Evolutionary conservation across 2,888 invertebrate genomes (phyloP).

Genomic region (Apomyelois bistriatella): DNA sequence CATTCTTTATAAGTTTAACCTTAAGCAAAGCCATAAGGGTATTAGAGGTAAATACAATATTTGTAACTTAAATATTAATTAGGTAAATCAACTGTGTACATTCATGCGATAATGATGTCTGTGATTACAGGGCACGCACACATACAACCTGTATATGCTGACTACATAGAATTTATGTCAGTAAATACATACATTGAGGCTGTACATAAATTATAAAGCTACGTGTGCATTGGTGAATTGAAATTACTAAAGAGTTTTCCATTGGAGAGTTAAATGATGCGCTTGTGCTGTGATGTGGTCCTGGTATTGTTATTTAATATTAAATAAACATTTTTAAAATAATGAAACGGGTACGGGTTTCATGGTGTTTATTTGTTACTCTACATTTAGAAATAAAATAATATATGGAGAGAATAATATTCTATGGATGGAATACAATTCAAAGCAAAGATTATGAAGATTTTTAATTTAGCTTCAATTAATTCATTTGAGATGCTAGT

Average conservation of each 20-base stretch:
- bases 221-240: conserved; percentile 10
- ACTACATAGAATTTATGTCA: conserved; percentile 17
- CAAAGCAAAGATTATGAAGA: no score
- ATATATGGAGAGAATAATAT: no score
- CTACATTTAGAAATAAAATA: no score
- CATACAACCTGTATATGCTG: conserved; percentile 29
- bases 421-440: no score
- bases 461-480: no score
- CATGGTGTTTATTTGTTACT: no score
- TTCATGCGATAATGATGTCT: conserved; percentile 51
- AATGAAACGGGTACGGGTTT: no score
- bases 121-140: conserved; percentile 42
- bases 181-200: conserved; percentile 21
- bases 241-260: conserved; percentile 1
- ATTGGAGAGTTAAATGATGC: background rate
- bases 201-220: conserved; percentile 25
- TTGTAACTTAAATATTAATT: conserved; percentile 44
- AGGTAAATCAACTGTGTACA: conserved; percentile 56
- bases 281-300: background rate
- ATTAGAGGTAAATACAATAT: background rate
- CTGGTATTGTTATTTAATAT: background rate
- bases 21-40: background rate
- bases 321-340: background rate
- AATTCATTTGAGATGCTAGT: no score
- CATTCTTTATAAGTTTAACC: background rate